phyloP scores from a whole-genome alignment of 2,888 invertebrate genomes.

The Nomada ruficornis region DNA sequence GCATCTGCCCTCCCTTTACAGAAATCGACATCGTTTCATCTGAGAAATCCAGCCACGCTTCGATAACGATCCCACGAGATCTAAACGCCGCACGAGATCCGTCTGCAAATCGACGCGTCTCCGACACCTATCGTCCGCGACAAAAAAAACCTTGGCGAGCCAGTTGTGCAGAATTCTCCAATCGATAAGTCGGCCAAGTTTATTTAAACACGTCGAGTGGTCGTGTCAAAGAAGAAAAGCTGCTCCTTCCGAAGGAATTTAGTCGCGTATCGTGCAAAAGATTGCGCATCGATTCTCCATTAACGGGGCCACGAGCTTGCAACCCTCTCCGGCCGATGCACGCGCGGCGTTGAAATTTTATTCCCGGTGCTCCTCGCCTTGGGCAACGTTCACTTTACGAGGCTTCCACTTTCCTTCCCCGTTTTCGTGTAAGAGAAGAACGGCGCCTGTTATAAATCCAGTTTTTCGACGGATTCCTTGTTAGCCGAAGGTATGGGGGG shows the following conservation, averaged over 20 bases:
- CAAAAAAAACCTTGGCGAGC: background rate
- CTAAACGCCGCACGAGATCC: background rate
- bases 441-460: background rate
- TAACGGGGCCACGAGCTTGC: conserved; percentile 46
- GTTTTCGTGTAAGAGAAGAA: background rate
- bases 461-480: background rate
- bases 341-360: conserved; percentile 27
- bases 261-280: conserved; percentile 29
- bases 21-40: conserved; percentile 6
- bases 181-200: conserved; percentile 33
- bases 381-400: conserved; percentile 25
- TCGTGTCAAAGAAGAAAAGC: background rate
- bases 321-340: background rate
- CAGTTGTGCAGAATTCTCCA: conserved; percentile 21
- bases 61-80: background rate
- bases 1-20: background rate
- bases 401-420: background rate
- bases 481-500: conserved; percentile 33
- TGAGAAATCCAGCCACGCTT: background rate
- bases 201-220: conserved; percentile 45
- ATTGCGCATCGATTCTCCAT: conserved; percentile 64
- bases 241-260: conserved; percentile 46
- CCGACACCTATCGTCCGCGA: background rate
- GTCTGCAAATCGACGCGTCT: conserved; percentile 16
- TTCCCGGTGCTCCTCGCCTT: conserved; percentile 24